Evolutionary conservation across 2,113 vertebrate species (phyloP).

Genomic region (Phrynosoma platyrhinos): DNA sequence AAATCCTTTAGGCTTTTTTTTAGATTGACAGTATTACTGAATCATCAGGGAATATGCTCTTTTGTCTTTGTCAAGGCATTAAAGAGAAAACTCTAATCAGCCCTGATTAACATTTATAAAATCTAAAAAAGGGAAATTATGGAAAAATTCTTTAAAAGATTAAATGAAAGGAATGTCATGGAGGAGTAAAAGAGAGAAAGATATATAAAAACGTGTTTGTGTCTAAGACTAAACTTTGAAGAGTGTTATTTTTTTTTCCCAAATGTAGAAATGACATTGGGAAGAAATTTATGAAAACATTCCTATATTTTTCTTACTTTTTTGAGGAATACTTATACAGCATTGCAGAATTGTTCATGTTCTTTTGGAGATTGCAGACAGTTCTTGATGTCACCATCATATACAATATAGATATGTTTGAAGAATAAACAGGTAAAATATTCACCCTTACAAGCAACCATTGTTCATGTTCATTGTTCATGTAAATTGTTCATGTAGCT

Average conservation of each 20-base stretch:
- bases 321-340: constrained; percentile 39
- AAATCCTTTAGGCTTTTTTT: constrained; percentile 44
- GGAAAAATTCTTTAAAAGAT: constrained; percentile 47
- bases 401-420: constrained; percentile 30
- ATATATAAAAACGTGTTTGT: constrained; percentile 55
- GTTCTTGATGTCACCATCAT: neutral
- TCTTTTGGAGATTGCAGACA: neutral
- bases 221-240: constrained; percentile 51
- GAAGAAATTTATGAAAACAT: constrained; percentile 50
- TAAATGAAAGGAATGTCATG: neutral
- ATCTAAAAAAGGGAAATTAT: constrained; percentile 49
- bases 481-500: neutral
- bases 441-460: neutral
- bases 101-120: constrained; percentile 62
- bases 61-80: constrained; percentile 16
- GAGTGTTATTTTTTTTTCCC: neutral
- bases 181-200: neutral
- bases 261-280: constrained; percentile 43
- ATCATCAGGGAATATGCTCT: constrained; percentile 45
- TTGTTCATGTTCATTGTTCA: neutral
- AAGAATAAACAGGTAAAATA: neutral
- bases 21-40: constrained; percentile 32
- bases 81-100: constrained; percentile 51
- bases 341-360: neutral
- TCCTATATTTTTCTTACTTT: neutral